Conservation (phyloP, 2,113 vertebrate species). For the Malurus cyaneus region DNA sequence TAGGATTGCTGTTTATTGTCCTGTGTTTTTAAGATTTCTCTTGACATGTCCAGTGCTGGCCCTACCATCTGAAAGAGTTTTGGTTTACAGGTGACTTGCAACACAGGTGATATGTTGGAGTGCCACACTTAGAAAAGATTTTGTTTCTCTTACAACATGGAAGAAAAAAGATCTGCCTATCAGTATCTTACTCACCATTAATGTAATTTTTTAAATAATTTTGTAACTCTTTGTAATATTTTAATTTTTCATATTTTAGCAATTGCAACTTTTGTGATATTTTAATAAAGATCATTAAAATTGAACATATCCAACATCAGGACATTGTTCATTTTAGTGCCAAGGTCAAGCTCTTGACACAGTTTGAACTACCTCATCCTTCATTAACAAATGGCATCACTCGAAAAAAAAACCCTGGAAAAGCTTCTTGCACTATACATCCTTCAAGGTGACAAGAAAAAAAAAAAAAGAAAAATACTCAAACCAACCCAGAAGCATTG, state of each 20-base stretch:
- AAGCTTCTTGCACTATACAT: background rate
- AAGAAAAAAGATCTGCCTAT: background rate
- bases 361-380: background rate
- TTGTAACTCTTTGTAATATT: background rate
- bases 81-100: background rate
- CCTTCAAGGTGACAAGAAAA: background rate
- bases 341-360: background rate
- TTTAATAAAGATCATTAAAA: background rate
- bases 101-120: background rate
- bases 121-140: background rate
- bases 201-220: background rate
- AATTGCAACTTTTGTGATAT: background rate
- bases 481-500: background rate
- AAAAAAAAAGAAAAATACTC: accelerated
- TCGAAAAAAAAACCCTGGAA: background rate
- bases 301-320: background rate
- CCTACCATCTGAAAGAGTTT: background rate
- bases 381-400: accelerated
- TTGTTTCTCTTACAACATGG: background rate
- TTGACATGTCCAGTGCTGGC: background rate
- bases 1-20: background rate
- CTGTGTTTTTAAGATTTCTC: background rate
- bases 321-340: background rate
- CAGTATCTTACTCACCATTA: background rate
- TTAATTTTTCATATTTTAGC: background rate